Percentiles rank a stretch among this genome's conserved stretches.
Evolutionary conservation across 35 echinoderm and acorn worm genomes (phyloP).

Genomic region (Lytechinus pictus): DNA sequence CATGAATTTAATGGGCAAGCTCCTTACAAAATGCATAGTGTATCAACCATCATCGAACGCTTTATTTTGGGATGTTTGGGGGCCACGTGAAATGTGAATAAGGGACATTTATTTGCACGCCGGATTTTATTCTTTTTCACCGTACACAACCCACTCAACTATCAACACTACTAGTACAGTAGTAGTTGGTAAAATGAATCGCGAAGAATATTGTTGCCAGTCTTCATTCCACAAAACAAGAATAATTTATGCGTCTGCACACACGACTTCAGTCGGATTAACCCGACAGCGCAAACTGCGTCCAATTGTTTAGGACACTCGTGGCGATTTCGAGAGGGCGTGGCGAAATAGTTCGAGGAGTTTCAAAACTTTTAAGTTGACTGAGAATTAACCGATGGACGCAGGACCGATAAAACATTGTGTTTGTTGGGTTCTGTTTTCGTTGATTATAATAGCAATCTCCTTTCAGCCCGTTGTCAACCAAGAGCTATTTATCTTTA

Average conservation of each 20-base stretch:
- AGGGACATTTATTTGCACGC: background rate
- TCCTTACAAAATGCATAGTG: too few species aligned
- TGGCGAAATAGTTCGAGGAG: background rate
- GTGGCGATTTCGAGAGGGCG: background rate
- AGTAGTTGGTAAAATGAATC: background rate
- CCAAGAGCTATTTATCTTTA: background rate
- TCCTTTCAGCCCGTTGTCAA: background rate
- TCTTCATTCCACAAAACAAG: background rate
- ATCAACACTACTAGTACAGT: background rate
- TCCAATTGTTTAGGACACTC: background rate
- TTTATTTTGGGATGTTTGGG: too few species aligned
- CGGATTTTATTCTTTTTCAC: background rate
- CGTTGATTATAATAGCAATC: background rate
- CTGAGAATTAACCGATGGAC: background rate
- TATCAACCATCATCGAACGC: too few species aligned
- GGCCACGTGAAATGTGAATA: background rate
- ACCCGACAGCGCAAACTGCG: background rate
- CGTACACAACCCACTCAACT: background rate
- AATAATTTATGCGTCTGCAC: background rate
- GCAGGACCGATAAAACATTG: background rate
- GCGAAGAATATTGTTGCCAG: background rate
- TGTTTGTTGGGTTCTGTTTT: background rate
- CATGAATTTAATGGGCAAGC: too few species aligned
- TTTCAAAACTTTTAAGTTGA: background rate
- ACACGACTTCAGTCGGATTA: background rate